Percentiles rank a stretch among this genome's conserved stretches.
Conservation (phyloP, 2,797 vertebrate species). For the Phalloptychus januarius region DNA sequence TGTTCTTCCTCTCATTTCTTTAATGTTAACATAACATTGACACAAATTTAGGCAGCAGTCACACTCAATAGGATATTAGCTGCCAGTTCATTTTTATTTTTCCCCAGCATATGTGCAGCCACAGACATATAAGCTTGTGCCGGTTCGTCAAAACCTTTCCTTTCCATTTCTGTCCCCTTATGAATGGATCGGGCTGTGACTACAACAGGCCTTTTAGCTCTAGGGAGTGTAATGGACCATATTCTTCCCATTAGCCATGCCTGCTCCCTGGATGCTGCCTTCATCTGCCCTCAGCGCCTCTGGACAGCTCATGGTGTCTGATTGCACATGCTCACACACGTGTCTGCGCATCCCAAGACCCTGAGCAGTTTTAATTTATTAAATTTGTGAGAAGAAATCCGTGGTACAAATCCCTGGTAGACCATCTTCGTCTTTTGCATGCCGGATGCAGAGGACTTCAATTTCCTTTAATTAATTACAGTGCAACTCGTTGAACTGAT, state of each 20-base stretch:
- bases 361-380: constrained; percentile 31
- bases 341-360: constrained; percentile 39
- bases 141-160: constrained; percentile 45
- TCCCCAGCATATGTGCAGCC: constrained; percentile 31
- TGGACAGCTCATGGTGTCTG: constrained; percentile 16
- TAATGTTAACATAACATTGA: constrained; percentile 43
- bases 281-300: constrained; percentile 35
- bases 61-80: constrained; percentile 41
- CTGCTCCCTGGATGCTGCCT: constrained; percentile 47
- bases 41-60: constrained; percentile 37
- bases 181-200: constrained; percentile 55
- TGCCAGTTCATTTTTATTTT: constrained; percentile 58
- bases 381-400: constrained; percentile 19
- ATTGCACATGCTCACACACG: constrained; percentile 55
- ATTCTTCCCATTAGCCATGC: constrained; percentile 61
- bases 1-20: constrained; percentile 13
- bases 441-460: constrained; percentile 15
- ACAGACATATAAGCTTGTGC: constrained; percentile 64
- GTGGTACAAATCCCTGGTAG: constrained; percentile 35
- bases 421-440: constrained; percentile 24
- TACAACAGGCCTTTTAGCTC: constrained; percentile 50
- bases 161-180: constrained; percentile 32
- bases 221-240: constrained; percentile 57
- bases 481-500: constrained; percentile 42
- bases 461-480: constrained; percentile 52